Evolutionary conservation across 2,797 vertebrate genomes (phyloP), one percentile per base, ranked within the genome.

Genomic region (Scarus forsteni): DNA sequence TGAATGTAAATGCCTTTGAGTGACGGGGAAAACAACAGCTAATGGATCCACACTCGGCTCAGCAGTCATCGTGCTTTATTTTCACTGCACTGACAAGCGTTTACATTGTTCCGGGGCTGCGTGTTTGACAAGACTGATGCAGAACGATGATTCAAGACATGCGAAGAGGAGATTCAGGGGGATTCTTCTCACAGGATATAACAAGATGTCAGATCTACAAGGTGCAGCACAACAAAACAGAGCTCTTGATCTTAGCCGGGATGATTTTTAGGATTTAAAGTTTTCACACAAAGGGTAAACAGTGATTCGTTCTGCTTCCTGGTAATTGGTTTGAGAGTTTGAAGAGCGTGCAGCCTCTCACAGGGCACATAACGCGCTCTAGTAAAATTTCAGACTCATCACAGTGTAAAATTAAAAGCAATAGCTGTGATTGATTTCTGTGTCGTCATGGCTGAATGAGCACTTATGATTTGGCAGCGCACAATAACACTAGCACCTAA

Each of bases 21-120:
- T 75, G 80, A 58, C 40, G 73, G 66, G 60, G 77, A 57, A 74
- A 84, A 81, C 55, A 83, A 70, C 36, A 77, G 76, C 66, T 65
- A 70, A 74, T 45, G 3, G 19, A 75, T 70, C 49, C n/a, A 38
- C 55, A 19, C 50, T 11, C 27, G 38, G 46, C 69, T 82, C 74
- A 73, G 83, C 77, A 82, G 72, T 75, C 82, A 66, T 66, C 13
- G 48, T 6, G 9, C 62, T 90, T 90, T 90, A 87, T 88, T 92
- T 83, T 75, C 64, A 58, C 56, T 19, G 64, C 72, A 48, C 62
- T 79, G 79, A 88, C 76, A 84, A 64, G 80, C 46, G 6, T 70
- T 84, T 73, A 76, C 68, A 62, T 66, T 46, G 66, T 66, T 70
- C 62, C 3, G 13, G 12, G 54, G 68, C 66, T 73, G 36, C 52